Percentiles rank a stretch among this genome's conserved stretches.
phyloP scores from a whole-genome alignment of 2,888 invertebrate species.

The Metopia argyrocephala region DNA sequence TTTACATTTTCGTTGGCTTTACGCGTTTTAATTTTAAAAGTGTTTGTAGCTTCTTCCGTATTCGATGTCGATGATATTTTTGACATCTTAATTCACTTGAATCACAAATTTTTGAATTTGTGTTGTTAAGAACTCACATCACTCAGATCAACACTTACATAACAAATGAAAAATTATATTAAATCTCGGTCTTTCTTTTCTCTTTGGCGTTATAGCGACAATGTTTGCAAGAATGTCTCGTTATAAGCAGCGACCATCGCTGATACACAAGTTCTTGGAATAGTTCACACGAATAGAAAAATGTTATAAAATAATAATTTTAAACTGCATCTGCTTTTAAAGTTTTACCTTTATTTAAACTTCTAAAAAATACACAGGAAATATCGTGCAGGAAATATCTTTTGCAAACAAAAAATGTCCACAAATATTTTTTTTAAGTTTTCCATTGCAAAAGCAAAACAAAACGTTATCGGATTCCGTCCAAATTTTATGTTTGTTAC shows the following conservation, averaged over 20 bases:
- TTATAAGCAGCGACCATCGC: constrained; percentile 16
- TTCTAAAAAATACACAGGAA: not conserved
- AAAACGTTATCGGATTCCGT: too few species aligned
- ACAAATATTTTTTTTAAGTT: too few species aligned
- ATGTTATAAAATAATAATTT: not conserved
- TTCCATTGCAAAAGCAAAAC: too few species aligned
- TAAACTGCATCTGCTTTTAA: not conserved
- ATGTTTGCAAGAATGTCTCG: constrained; percentile 5
- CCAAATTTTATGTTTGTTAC: too few species aligned
- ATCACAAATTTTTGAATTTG: constrained; percentile 3
- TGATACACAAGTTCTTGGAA: constrained; percentile 3
- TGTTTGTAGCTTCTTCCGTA: not conserved
- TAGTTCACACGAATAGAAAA: not conserved
- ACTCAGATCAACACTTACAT: not conserved
- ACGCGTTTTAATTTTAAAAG: too few species aligned
- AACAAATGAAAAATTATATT: not conserved
- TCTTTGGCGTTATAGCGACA: constrained; percentile 5
- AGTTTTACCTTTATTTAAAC: not conserved
- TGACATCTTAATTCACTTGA: constrained; percentile 3
- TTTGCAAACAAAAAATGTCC: too few species aligned
- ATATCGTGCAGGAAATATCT: too few species aligned
- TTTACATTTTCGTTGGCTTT: constrained; percentile 1
- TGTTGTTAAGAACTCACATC: constrained; percentile 1
- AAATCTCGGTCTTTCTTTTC: not conserved
- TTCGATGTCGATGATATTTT: not conserved